Evolutionary conservation across 2,113 vertebrate species (phyloP).

Genomic region (Sebastes fasciatus): DNA sequence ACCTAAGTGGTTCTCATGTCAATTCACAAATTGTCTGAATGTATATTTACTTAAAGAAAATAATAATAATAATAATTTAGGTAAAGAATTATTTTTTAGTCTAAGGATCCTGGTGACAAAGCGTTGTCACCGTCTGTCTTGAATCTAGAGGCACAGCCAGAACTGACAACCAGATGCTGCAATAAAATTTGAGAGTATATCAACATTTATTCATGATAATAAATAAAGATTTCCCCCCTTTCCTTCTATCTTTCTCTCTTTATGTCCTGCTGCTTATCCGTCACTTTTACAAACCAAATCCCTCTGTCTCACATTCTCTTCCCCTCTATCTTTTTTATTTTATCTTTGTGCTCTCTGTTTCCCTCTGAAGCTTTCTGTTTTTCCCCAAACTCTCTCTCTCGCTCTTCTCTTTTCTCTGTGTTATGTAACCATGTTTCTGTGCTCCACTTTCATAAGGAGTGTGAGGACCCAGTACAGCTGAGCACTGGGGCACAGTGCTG

Average conservation of each 20-base stretch:
- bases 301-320: constrained; percentile 18
- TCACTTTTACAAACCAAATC: constrained; percentile 3
- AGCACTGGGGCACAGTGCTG: constrained; percentile 2
- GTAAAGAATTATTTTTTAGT: background rate
- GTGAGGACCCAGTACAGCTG: background rate
- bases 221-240: background rate
- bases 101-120: background rate
- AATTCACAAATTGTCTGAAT: background rate
- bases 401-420: constrained; percentile 17
- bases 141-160: background rate
- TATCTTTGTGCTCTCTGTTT: constrained; percentile 17
- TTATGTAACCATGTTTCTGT: constrained; percentile 60
- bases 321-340: background rate
- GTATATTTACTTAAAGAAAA: background rate
- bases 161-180: background rate
- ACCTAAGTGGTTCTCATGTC: background rate
- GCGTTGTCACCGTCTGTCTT: background rate
- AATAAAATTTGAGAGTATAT: background rate
- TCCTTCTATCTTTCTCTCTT: background rate
- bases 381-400: constrained; percentile 20
- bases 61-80: background rate
- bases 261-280: background rate
- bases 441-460: constrained; percentile 42
- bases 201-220: background rate
- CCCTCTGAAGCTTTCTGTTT: constrained; percentile 17